Conservation (phyloP, 2,797 vertebrate species). For the Amphiprion clarkii region DNA sequence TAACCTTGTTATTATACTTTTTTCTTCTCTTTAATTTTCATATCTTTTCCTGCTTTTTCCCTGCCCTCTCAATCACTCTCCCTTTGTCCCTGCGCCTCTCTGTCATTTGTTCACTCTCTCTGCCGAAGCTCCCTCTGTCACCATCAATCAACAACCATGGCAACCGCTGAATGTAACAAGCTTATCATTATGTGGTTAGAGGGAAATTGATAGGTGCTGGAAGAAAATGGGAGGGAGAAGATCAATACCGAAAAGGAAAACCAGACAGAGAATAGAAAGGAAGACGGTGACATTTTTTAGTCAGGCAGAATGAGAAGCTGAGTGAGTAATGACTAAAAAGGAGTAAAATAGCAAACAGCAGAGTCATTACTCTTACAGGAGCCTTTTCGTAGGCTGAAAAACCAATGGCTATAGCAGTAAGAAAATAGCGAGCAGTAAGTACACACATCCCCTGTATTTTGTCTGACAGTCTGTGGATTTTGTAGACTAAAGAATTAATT, state of each 20-base stretch:
- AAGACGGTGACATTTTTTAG: constrained; percentile 32
- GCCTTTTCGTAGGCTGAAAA: constrained; percentile 11
- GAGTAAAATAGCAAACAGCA: constrained; percentile 35
- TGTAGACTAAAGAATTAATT: neutral
- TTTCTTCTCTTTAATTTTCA: constrained; percentile 40
- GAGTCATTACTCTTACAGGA: constrained; percentile 6
- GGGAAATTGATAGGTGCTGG: constrained; percentile 73
- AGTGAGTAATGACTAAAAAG: constrained; percentile 46
- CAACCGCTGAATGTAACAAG: constrained; percentile 72
- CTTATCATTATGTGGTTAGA: constrained; percentile 78
- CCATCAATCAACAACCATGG: constrained; percentile 83
- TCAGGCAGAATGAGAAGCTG: constrained; percentile 35
- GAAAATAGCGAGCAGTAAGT: constrained; percentile 9
- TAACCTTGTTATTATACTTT: constrained; percentile 25
- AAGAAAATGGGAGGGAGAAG: constrained; percentile 59
- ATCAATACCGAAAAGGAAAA: constrained; percentile 64
- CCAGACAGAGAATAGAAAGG: constrained; percentile 34
- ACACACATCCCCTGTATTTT: neutral
- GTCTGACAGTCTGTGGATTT: neutral
- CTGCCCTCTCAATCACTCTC: constrained; percentile 45
- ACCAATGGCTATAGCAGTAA: neutral
- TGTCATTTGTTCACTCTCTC: constrained; percentile 52
- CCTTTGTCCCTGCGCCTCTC: constrained; percentile 29
- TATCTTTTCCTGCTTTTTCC: constrained; percentile 19
- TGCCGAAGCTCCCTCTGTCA: constrained; percentile 50